These are phyloP conservation scores for Sarcophaga caerulescens DNA, from an alignment of 2,888 invertebrate genomes.

Conservation along the genomic window DNA sequence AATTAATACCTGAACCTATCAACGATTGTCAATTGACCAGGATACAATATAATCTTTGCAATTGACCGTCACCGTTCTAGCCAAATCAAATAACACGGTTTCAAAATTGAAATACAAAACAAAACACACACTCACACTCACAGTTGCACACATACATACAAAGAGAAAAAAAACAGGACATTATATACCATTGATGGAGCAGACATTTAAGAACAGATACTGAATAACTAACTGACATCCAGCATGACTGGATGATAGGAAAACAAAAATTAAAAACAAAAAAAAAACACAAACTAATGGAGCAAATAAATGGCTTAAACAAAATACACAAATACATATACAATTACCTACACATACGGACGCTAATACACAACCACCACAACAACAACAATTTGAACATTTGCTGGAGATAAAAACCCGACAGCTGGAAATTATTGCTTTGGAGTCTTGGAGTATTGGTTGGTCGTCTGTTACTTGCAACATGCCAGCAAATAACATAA, in stretches of 20 bases:
- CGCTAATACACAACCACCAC: background rate
- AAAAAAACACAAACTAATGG: constrained; percentile 52
- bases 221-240: background rate
- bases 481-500: constrained; percentile 36
- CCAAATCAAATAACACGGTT: constrained; percentile 37
- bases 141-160: too few species aligned
- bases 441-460: constrained; percentile 21
- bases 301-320: constrained; percentile 58
- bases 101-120: constrained; percentile 46
- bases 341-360: too few species aligned
- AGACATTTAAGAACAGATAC: constrained; percentile 44
- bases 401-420: constrained; percentile 23
- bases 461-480: constrained; percentile 52
- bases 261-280: background rate
- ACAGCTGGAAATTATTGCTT: constrained; percentile 18
- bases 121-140: too few species aligned
- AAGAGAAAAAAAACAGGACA: constrained; percentile 28
- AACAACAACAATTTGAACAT: constrained; percentile 14
- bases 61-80: constrained; percentile 23
- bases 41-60: constrained; percentile 40
- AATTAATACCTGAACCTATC: constrained; percentile 43
- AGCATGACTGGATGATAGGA: background rate
- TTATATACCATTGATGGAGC: constrained; percentile 55
- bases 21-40: constrained; percentile 40
- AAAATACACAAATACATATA: constrained; percentile 46